Evolutionary conservation across 2,797 vertebrate species (phyloP), one percentile per base, ranked within the genome.

Genomic region (Gymnothorax reevesii): DNA sequence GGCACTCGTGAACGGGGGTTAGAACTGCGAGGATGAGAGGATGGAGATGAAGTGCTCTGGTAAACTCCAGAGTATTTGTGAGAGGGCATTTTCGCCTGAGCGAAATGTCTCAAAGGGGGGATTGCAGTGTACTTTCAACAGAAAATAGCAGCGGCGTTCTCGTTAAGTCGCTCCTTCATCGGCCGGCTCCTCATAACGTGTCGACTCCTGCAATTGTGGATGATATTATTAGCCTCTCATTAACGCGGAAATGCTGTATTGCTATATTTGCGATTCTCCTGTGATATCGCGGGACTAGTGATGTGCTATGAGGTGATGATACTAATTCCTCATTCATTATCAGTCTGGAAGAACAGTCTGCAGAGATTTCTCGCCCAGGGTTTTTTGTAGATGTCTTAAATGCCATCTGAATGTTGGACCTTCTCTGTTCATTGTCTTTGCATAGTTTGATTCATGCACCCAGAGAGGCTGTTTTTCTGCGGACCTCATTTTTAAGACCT

Each of bases 301-400:
- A 64, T 55, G 64, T 55, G n/a, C n/a, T n/a, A 20, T 25, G 79
- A 86, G 80, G 80, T 86, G 85, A 57, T 62, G 83, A 82, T 42
- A 57, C 73, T 54, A 25, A 42, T 86, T 83, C 79, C 66, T 17
- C 25, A 27, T 54, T 69, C 83, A 83, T 83, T 82, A 55, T 84
- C 42, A 54, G 75, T 17, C 75, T 42, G 75, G 75, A 54, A 79
- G 49, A 79, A 54, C 7, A 22, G 42, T 79, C 75, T 79, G 75
- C 17, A 2, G 22, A 54, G 42, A 54, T 8, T 55, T 79, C 20
- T 55, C 15, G 17, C 75, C 49, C 75, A 49, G 75, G 52, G 52
- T 64, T 62, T 20, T 62, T 15, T 10, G 15, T 42, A 54, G 82
- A 83, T 1, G 20, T 6, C 60, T 66, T 20, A 71, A 20, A 33